Conservation (phyloP, 2,797 vertebrate genomes). For the Emys orbicularis region DNA sequence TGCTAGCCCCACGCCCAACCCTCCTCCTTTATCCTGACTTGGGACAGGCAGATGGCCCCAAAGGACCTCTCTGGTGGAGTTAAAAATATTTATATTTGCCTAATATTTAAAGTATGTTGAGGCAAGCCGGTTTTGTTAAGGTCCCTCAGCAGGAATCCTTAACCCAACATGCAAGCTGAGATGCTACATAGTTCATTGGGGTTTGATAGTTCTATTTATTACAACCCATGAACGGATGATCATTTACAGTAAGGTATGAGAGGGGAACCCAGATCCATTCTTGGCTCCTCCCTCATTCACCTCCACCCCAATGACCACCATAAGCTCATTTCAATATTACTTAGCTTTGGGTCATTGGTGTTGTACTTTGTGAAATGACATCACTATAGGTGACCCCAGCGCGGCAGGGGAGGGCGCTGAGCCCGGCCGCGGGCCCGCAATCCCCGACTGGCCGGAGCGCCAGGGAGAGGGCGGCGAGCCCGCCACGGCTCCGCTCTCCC, state of each 20-base stretch:
- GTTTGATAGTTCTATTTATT: background rate
- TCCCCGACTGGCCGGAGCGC: no score
- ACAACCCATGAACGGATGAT: background rate
- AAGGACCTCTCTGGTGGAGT: no score
- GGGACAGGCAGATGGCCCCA: no score
- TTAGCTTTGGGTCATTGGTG: background rate
- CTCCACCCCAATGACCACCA: background rate
- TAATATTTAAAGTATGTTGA: background rate
- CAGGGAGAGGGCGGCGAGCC: no score
- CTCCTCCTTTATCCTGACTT: no score
- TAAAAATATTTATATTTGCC: background rate
- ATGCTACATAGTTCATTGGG: background rate
- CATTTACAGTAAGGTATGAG: background rate
- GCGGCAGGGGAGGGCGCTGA: no score
- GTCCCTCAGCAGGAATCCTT: background rate
- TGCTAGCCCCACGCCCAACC: no score
- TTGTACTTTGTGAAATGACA: background rate
- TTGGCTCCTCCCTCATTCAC: background rate
- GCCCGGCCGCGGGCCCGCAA: no score
- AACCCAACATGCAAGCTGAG: background rate
- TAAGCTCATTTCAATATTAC: background rate
- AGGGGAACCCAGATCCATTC: background rate
- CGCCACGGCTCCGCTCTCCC: no score
- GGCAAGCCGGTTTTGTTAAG: accelerated
- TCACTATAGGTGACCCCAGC: background rate